These are phyloP conservation scores for Psammodynastes pulverulentus DNA, from an alignment of 2,113 vertebrate genomes.

Conservation along the genomic window DNA sequence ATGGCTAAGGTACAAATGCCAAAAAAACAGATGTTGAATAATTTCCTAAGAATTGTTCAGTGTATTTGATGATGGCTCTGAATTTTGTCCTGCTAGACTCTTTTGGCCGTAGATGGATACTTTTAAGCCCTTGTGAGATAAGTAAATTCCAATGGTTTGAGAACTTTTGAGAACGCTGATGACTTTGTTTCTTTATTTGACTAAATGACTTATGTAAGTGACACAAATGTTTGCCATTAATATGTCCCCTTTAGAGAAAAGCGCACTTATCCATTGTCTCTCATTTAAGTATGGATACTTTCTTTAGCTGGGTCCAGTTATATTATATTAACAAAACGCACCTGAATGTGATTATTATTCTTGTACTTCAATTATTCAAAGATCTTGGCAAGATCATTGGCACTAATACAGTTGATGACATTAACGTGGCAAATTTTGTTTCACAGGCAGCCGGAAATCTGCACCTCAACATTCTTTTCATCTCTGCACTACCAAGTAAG, in stretches of 20 bases:
- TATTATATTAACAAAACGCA: constrained; percentile 11
- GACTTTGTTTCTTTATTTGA: background rate
- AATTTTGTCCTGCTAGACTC: background rate
- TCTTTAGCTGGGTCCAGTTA: constrained; percentile 22
- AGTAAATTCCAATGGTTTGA: background rate
- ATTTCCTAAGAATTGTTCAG: background rate
- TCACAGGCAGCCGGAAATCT: constrained; percentile 61
- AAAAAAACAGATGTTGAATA: background rate
- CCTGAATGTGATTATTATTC: background rate
- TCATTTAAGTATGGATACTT: background rate
- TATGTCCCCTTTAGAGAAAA: background rate
- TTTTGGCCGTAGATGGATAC: background rate
- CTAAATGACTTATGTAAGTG: background rate
- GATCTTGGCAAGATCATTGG: constrained; percentile 19
- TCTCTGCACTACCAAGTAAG: constrained; percentile 67
- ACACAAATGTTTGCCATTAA: background rate
- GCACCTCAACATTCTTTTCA: constrained; percentile 53
- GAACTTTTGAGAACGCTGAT: background rate
- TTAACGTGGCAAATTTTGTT: constrained; percentile 47
- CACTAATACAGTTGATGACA: constrained; percentile 12
- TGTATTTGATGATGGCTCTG: constrained; percentile 10
- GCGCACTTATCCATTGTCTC: background rate
- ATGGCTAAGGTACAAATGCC: background rate
- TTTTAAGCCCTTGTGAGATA: background rate
- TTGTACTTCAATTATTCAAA: constrained; percentile 1